Evolutionary conservation across 2,113 vertebrate genomes (phyloP).

Genomic region (Hepsetus odoe): DNA sequence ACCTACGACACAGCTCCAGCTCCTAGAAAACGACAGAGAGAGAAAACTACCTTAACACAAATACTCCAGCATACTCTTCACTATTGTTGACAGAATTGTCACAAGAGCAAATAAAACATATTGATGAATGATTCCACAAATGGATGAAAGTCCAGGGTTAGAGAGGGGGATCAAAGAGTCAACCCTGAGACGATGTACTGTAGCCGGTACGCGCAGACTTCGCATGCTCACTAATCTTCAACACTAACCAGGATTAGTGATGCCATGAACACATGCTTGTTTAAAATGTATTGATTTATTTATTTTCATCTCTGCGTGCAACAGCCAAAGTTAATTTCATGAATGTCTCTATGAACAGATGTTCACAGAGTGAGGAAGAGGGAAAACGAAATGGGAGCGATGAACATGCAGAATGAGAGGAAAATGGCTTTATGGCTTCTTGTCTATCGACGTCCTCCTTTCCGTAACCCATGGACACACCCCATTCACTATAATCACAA

Average conservation of each 20-base stretch:
- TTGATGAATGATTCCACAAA: constrained; percentile 21
- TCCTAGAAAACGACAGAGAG: constrained; percentile 76
- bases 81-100: constrained; percentile 31
- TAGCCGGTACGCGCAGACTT: not conserved
- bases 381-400: constrained; percentile 16
- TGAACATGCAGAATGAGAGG: constrained; percentile 66
- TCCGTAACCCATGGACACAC: constrained; percentile 32
- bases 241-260: not conserved
- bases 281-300: too few relatives aligned
- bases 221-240: constrained; percentile 32
- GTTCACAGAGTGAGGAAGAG: constrained; percentile 33
- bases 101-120: constrained; percentile 54
- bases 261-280: not conserved
- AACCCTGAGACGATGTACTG: constrained; percentile 28
- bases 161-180: constrained; percentile 62
- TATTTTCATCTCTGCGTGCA: not conserved
- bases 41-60: not conserved
- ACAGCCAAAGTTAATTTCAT: not conserved
- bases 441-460: constrained; percentile 21
- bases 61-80: not conserved
- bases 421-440: constrained; percentile 20
- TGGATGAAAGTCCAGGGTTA: constrained; percentile 63
- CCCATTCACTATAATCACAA: constrained; percentile 9
- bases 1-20: constrained; percentile 92
- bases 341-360: constrained; percentile 25